phyloP scores from a whole-genome alignment of 2,888 invertebrate species.

The Philereme vetulata region DNA sequence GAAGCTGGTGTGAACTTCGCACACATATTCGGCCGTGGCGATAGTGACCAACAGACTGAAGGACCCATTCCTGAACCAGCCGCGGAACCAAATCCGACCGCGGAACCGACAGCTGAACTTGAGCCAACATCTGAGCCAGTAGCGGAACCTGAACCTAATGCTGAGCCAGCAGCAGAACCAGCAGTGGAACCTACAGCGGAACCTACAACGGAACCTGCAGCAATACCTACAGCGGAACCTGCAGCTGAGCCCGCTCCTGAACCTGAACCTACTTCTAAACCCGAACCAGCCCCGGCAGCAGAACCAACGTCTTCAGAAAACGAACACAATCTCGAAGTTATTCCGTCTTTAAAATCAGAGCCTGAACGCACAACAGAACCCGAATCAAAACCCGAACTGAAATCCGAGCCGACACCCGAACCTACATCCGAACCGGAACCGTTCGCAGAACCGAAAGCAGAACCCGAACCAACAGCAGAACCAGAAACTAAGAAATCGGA shows the following conservation, averaged over 20 bases:
- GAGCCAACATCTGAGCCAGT: constrained; percentile 46
- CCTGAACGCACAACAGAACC: constrained; percentile 44
- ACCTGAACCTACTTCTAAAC: constrained; percentile 44
- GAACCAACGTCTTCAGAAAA: constrained; percentile 28
- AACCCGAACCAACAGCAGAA: constrained; percentile 24
- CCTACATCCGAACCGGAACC: constrained; percentile 26
- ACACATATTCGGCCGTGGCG: constrained; percentile 60
- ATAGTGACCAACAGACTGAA: constrained; percentile 44
- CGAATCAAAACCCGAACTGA: constrained; percentile 57
- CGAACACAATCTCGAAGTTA: constrained; percentile 11
- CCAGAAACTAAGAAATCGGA: constrained; percentile 18
- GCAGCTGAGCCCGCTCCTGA: constrained; percentile 30
- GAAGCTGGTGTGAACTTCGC: constrained; percentile 61
- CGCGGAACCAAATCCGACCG: constrained; percentile 32
- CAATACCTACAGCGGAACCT: constrained; percentile 32
- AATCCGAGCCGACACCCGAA: constrained; percentile 51
- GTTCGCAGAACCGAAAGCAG: neutral
- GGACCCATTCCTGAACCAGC: constrained; percentile 36
- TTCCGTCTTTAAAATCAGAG: constrained; percentile 36
- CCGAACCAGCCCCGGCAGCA: constrained; percentile 35
- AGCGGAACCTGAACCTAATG: constrained; percentile 40
- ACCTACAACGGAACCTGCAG: constrained; percentile 27
- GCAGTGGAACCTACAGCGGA: constrained; percentile 29
- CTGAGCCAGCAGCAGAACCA: constrained; percentile 42
- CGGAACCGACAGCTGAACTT: constrained; percentile 43